A percentile compares a stretch with the other conserved stretches of the same genome.
phyloP scores from a whole-genome alignment of 2,797 vertebrate species.

The Xenentodon cancila region DNA sequence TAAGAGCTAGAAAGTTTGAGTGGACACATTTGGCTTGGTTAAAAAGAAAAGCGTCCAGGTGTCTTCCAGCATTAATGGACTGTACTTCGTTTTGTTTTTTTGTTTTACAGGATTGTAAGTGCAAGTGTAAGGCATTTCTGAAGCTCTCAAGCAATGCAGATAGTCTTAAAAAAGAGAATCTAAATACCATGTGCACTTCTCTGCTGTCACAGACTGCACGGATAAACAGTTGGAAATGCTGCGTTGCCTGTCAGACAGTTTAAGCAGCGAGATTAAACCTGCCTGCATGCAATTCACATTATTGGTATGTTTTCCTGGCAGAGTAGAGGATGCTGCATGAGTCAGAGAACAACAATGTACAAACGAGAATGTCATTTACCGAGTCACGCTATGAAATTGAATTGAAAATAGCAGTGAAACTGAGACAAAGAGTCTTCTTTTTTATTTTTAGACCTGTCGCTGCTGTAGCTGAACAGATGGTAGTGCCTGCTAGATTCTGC shows the following conservation, averaged over 20 bases:
- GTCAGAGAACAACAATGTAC: constrained; percentile 14
- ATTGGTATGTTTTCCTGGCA: constrained; percentile 7
- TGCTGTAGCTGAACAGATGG: neutral
- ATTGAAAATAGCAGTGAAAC: constrained; percentile 4
- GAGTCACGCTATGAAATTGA: neutral
- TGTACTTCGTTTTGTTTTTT: too few species aligned
- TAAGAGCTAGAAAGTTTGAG: too few species aligned
- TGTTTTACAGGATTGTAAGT: too few species aligned
- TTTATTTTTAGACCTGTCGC: neutral
- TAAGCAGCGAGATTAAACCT: constrained; percentile 27
- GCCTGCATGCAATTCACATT: constrained; percentile 14
- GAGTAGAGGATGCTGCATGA: constrained; percentile 8
- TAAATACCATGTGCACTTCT: too few species aligned
- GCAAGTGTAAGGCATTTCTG: too few species aligned
- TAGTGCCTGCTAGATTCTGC: neutral
- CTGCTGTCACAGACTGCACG: neutral
- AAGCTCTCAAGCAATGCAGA: too few species aligned
- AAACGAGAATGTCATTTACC: constrained; percentile 9
- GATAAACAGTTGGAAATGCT: constrained; percentile 34
- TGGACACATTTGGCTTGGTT: too few species aligned
- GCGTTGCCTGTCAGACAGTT: constrained; percentile 28
- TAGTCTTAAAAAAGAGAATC: too few species aligned
- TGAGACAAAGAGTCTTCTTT: neutral
- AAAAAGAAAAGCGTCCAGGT: too few species aligned
- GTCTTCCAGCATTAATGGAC: too few species aligned